phyloP scores from a whole-genome alignment of 2,888 invertebrate species.

The Phasia obesa region DNA sequence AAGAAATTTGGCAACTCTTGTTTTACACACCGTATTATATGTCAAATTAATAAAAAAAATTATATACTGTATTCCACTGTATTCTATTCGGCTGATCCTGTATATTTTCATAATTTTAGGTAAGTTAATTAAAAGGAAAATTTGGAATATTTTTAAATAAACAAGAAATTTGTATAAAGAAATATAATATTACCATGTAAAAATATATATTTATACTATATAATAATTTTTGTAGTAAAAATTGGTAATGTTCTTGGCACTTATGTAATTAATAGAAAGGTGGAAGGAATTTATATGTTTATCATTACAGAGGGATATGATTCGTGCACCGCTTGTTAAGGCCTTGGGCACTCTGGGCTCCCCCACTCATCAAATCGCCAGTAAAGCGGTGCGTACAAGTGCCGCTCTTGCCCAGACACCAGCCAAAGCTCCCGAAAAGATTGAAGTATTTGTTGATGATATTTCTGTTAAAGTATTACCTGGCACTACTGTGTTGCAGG shows the following conservation, averaged over 20 bases:
- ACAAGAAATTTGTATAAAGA: neutral
- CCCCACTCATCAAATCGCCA: conserved; percentile 82
- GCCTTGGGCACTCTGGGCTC: conserved; percentile 84
- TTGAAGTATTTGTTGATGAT: conserved; percentile 99
- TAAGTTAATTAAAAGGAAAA: conserved; percentile 35
- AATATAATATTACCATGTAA: neutral
- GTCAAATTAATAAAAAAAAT: conserved; percentile 63
- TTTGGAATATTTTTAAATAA: neutral
- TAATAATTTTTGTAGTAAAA: conserved; percentile 6
- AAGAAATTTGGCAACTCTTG: conserved; percentile 39
- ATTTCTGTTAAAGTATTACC: conserved; percentile 96
- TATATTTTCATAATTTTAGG: conserved; percentile 70
- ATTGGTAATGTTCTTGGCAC: conserved; percentile 28
- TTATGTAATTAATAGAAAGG: conserved; percentile 61
- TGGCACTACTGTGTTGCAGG: conserved; percentile 98
- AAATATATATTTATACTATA: too few species aligned
- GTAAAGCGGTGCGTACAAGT: conserved; percentile 83
- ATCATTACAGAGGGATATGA: conserved; percentile 84
- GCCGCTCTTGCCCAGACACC: conserved; percentile 82
- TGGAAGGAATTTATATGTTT: conserved; percentile 18
- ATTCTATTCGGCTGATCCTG: conserved; percentile 58
- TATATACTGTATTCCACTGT: conserved; percentile 57
- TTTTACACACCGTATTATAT: conserved; percentile 46
- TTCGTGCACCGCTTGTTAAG: conserved; percentile 89
- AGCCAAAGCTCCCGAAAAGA: conserved; percentile 87